Evolutionary conservation across 2,797 vertebrate species (phyloP).

Genomic region (Crenuchus spilurus): DNA sequence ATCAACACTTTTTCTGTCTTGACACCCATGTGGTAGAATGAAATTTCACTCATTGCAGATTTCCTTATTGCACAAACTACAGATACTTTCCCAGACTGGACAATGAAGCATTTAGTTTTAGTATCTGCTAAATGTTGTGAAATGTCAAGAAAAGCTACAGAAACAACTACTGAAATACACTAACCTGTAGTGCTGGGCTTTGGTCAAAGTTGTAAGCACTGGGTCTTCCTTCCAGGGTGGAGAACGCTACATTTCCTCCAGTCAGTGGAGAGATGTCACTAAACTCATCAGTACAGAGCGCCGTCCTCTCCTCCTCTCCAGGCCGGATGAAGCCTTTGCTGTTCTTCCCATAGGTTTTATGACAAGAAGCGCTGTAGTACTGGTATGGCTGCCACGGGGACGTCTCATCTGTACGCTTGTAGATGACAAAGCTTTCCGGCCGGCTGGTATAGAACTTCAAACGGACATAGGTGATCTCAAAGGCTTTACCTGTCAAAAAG

Average conservation of each 20-base stretch:
- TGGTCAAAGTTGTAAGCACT: slow-evolving; percentile 93
- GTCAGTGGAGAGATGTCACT: slow-evolving; percentile 95
- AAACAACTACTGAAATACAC: neutral
- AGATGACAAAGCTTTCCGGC: slow-evolving; percentile 94
- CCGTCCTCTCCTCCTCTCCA: slow-evolving; percentile 83
- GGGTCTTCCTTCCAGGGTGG: slow-evolving; percentile 92
- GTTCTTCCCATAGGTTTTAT: slow-evolving; percentile 78
- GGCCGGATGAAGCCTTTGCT: slow-evolving; percentile 76
- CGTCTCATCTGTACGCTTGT: slow-evolving; percentile 76
- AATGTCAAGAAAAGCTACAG: too few relatives aligned
- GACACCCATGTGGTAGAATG: too few relatives aligned
- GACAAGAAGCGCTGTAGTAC: slow-evolving; percentile 91
- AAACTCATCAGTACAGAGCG: slow-evolving; percentile 91
- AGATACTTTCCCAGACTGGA: too few relatives aligned
- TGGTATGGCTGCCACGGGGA: slow-evolving; percentile 91
- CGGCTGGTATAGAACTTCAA: slow-evolving; percentile 95
- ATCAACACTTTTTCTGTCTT: too few relatives aligned
- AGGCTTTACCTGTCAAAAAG: slow-evolving; percentile 85
- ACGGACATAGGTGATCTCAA: slow-evolving; percentile 92
- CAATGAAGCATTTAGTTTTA: too few relatives aligned
- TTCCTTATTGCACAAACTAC: too few relatives aligned
- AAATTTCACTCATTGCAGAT: too few relatives aligned
- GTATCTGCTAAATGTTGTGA: too few relatives aligned
- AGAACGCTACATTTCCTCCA: slow-evolving; percentile 94
- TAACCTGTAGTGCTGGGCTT: slow-evolving; percentile 85